Evolutionary conservation across 2,797 vertebrate genomes (phyloP), one percentile per base, ranked within the genome.

Genomic region (Cottoperca gobio): DNA sequence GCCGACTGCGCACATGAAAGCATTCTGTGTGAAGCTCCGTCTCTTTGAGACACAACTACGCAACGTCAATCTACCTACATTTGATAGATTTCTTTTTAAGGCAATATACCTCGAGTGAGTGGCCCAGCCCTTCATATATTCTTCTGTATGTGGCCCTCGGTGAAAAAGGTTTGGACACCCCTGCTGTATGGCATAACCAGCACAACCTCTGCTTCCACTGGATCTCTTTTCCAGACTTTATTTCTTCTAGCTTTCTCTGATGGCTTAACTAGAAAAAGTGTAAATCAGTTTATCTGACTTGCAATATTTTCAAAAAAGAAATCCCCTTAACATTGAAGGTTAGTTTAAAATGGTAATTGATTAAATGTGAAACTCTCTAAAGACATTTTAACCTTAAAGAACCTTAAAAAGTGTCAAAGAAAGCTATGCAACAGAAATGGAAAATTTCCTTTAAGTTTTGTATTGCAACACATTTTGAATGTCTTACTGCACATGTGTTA

Each of bases 141-240:
- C n/a, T n/a, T n/a, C n/a, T n/a, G n/a, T n/a, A n/a, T n/a, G n/a
- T n/a, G n/a, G n/a, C n/a, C n/a, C n/a, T n/a, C n/a, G n/a, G n/a
- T n/a, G n/a, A n/a, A n/a, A n/a, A n/a, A n/a, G n/a, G n/a, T n/a
- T n/a, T n/a, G n/a, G n/a, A n/a, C n/a, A n/a, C n/a, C n/a, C n/a
- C n/a, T n/a, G n/a, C n/a, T n/a, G n/a, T n/a, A n/a, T n/a, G n/a
- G n/a, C n/a, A n/a, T n/a, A 46, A 17, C 40, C 40, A 63, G 33
- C 67, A 64, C 31, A 35, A 64, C 49, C 53, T 79, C 59, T 70
- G 54, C 21, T 13, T 45, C 52, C 5, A 3, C n/a, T 46, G 35
- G 21, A 8, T 69, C 33, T 84, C 28, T 75, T 37, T 49, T 57
- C 42, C 60, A 65, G 26, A 55, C 65, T 23, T 13, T 69, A 33